These are phyloP conservation scores for Hydrolagus affinis DNA, from an alignment of 2,113 vertebrate genomes.

Conservation along the genomic window DNA sequence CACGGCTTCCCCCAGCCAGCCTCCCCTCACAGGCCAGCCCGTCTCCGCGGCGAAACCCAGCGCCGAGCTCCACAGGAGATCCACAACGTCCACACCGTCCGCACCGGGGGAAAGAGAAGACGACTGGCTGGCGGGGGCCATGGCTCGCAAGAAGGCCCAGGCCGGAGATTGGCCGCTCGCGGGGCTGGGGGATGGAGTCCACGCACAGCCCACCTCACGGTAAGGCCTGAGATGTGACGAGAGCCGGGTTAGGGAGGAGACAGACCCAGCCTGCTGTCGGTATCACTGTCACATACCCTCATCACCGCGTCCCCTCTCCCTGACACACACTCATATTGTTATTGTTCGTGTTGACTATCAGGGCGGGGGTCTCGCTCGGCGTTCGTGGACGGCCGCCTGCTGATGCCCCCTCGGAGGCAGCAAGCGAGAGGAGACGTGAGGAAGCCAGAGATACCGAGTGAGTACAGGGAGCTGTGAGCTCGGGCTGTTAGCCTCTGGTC, in stretches of 20 bases:
- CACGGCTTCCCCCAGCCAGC: neutral
- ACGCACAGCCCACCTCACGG: slow-evolving; percentile 39
- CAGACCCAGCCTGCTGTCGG: too few species aligned
- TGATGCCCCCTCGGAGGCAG: neutral
- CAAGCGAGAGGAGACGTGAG: neutral
- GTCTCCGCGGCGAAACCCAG: slow-evolving; percentile 15
- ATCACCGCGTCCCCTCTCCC: neutral
- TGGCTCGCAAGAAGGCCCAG: slow-evolving; percentile 61
- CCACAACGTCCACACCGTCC: slow-evolving; percentile 32
- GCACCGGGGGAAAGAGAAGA: slow-evolving; percentile 41
- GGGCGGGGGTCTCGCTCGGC: neutral
- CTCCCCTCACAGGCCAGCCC: slow-evolving; percentile 13
- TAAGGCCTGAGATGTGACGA: too few species aligned
- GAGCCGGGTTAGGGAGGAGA: neutral
- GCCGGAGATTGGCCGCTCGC: slow-evolving; percentile 36
- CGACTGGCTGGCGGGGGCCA: slow-evolving; percentile 62
- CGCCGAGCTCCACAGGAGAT: slow-evolving; percentile 27
- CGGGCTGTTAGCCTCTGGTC: neutral
- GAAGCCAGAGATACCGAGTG: neutral
- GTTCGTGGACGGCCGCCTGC: neutral
- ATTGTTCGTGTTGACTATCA: neutral
- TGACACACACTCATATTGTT: neutral
- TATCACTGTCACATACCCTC: too few species aligned
- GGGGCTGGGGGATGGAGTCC: slow-evolving; percentile 31
- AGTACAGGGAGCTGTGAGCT: neutral